Evolutionary conservation across 2,113 vertebrate genomes (phyloP).

Genomic region (Colius striatus): DNA sequence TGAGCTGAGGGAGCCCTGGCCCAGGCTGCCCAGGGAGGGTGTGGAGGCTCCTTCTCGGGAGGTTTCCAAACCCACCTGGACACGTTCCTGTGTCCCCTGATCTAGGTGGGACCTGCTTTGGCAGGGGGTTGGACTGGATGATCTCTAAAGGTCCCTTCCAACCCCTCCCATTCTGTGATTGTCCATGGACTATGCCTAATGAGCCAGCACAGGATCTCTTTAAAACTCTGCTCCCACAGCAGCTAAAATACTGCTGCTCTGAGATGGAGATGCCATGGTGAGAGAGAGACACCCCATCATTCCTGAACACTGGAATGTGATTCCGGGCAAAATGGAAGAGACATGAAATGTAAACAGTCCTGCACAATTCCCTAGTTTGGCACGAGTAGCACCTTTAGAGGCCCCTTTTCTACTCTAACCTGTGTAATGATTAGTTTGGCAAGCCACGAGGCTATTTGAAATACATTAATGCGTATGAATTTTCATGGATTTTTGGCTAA

Average conservation of each 20-base stretch:
- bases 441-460: not conserved
- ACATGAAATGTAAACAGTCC: not conserved
- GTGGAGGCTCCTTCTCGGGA: no score
- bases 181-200: no score
- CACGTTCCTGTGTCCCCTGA: no score
- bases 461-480: no score
- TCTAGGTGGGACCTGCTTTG: no score
- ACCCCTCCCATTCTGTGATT: no score
- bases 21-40: no score
- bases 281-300: not conserved
- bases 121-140: no score
- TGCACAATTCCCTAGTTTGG: not conserved
- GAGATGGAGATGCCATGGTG: no score
- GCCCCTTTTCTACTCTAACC: not conserved
- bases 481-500: not conserved
- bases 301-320: not conserved
- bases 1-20: no score
- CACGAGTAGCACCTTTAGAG: not conserved
- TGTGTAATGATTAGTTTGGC: not conserved
- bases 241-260: not conserved
- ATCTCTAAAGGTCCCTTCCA: no score
- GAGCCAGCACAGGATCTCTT: not conserved
- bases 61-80: no score
- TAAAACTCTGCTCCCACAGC: not conserved
- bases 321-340: not conserved